phyloP scores from a whole-genome alignment of 1,140 invertebrate species.

The Thalassaphorura encarpata region DNA sequence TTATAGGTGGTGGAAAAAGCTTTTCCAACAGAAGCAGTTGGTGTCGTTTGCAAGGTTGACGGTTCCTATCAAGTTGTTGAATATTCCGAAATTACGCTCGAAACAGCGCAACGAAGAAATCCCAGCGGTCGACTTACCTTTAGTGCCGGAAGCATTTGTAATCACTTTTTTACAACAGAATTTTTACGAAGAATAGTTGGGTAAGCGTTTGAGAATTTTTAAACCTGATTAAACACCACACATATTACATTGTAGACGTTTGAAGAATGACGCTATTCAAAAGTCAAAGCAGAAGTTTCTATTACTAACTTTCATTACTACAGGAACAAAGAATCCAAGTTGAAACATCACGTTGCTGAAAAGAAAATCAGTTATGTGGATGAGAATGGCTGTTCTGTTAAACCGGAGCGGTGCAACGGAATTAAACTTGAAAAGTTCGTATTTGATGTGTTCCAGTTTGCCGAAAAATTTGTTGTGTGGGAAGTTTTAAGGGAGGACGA shows the following conservation, averaged over 20 bases:
- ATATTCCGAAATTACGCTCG: conserved; percentile 88
- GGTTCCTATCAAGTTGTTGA: conserved; percentile 89
- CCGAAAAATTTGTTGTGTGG: conserved; percentile 83
- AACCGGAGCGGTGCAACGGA: conserved; percentile 77
- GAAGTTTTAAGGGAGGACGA: conserved; percentile 86
- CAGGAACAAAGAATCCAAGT: conserved; percentile 51
- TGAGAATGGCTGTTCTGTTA: conserved; percentile 55
- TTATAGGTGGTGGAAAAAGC: conserved; percentile 77
- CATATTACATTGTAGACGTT: neutral
- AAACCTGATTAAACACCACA: neutral
- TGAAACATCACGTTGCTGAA: conserved; percentile 90
- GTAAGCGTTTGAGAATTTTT: conserved; percentile 40
- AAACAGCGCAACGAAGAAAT: conserved; percentile 70
- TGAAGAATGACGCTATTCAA: neutral
- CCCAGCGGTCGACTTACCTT: conserved; percentile 73
- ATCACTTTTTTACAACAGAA: conserved; percentile 87
- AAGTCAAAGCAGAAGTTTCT: neutral
- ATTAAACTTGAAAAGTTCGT: conserved; percentile 98
- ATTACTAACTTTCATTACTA: conserved; percentile 27
- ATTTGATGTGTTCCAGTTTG: conserved; percentile 95
- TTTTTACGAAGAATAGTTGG: conserved; percentile 57
- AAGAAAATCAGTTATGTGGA: conserved; percentile 92
- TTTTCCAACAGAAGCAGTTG: conserved; percentile 82
- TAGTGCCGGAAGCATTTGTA: conserved; percentile 94
- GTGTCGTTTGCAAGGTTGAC: conserved; percentile 84